phyloP scores from a whole-genome alignment of 2,888 invertebrate species.

The Macropis europaea region DNA sequence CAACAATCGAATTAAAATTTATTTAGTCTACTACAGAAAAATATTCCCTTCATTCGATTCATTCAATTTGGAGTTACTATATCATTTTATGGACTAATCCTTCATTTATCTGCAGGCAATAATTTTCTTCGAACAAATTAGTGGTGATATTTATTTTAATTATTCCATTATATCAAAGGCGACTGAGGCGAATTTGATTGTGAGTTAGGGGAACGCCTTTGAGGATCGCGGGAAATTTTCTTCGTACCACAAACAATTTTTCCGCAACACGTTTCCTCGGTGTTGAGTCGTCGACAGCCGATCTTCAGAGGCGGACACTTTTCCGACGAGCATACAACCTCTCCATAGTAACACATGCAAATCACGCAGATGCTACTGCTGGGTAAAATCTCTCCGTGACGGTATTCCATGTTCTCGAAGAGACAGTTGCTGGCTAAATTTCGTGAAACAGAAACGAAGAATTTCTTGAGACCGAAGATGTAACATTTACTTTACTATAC shows the following conservation, averaged over 20 bases:
- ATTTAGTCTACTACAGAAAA: too few species aligned
- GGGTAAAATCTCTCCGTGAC: conserved; percentile 81
- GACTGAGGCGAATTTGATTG: too few species aligned
- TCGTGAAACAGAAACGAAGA: conserved; percentile 33
- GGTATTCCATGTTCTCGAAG: conserved; percentile 79
- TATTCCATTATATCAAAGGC: too few species aligned
- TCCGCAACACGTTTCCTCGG: conserved; percentile 80
- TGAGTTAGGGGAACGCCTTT: too few species aligned
- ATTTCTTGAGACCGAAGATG: neutral
- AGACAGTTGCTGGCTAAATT: conserved; percentile 68
- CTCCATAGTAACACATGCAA: conserved; percentile 83
- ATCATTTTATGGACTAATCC: too few species aligned
- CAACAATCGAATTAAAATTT: too few species aligned
- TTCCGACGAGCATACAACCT: conserved; percentile 82
- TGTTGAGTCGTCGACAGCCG: conserved; percentile 79
- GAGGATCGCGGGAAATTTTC: neutral
- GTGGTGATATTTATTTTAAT: too few species aligned
- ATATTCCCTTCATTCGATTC: too few species aligned
- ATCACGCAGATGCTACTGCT: conserved; percentile 81
- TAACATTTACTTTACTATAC: too few species aligned
- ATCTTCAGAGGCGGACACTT: conserved; percentile 81
- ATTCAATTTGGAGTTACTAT: too few species aligned
- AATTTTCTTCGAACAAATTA: too few species aligned
- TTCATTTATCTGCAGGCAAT: too few species aligned
- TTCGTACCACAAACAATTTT: conserved; percentile 81